phyloP scores from a whole-genome alignment of 2,113 vertebrate genomes.

The Piaya cayana region DNA sequence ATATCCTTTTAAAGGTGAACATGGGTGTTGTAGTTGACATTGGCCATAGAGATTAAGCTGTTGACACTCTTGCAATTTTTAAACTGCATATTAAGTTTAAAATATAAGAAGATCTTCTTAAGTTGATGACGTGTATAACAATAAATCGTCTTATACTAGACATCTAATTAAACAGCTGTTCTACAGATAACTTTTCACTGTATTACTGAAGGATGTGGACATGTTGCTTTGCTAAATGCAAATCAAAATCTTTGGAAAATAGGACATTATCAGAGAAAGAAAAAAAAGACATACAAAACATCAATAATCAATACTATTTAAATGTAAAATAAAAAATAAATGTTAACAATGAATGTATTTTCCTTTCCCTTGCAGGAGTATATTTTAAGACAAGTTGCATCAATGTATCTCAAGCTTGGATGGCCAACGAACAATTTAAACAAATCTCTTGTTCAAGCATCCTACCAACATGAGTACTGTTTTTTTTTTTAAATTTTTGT shows the following conservation, averaged over 20 bases:
- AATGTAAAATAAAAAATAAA: not conserved
- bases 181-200: not conserved
- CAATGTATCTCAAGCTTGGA: slow-evolving; percentile 92
- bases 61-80: not conserved
- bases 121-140: not conserved
- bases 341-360: not conserved
- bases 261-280: not conserved
- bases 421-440: slow-evolving; percentile 88
- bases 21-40: not conserved
- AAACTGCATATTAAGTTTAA: not conserved
- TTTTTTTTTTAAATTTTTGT: not conserved
- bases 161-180: not conserved
- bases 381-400: slow-evolving; percentile 91
- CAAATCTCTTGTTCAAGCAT: slow-evolving; percentile 85
- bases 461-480: slow-evolving; percentile 92
- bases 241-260: not conserved
- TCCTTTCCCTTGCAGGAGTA: slow-evolving; percentile 82
- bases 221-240: not conserved
- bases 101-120: not conserved
- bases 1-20: not conserved
- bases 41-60: not conserved
- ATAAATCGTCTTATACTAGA: not conserved
- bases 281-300: not conserved
- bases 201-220: not conserved
- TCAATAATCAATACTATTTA: not conserved